phyloP scores from a whole-genome alignment of 2,888 invertebrate genomes.

The Andrena hattorfiana region DNA sequence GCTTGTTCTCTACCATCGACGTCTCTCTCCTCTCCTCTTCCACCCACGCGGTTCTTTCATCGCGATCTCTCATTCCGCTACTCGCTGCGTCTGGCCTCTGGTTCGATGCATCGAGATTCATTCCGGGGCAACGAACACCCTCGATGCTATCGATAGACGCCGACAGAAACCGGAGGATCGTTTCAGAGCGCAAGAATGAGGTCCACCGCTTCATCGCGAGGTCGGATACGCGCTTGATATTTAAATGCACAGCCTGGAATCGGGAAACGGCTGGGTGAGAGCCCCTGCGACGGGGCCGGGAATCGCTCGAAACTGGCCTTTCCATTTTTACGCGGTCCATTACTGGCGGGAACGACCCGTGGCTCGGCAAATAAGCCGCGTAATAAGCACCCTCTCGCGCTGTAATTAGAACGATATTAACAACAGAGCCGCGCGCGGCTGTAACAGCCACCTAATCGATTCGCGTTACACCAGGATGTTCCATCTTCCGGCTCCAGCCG shows the following conservation, averaged over 20 bases:
- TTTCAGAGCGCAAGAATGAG: neutral
- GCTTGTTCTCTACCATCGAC: slow-evolving; percentile 61
- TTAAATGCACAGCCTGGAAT: slow-evolving; percentile 74
- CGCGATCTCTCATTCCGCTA: slow-evolving; percentile 11
- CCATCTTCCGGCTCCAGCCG: neutral
- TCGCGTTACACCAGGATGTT: slow-evolving; percentile 16
- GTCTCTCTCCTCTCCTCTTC: slow-evolving; percentile 44
- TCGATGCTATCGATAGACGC: slow-evolving; percentile 41
- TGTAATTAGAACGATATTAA: slow-evolving; percentile 34
- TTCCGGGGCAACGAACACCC: slow-evolving; percentile 30
- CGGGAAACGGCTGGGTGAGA: slow-evolving; percentile 67
- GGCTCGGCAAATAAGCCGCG: slow-evolving; percentile 30
- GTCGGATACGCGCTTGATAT: slow-evolving; percentile 55
- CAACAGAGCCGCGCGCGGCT: slow-evolving; percentile 10
- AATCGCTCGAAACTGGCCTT: slow-evolving; percentile 6
- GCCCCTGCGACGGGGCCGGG: neutral
- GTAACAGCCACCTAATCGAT: slow-evolving; percentile 32
- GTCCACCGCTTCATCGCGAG: slow-evolving; percentile 48
- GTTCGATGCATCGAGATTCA: slow-evolving; percentile 19
- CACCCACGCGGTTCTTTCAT: slow-evolving; percentile 40
- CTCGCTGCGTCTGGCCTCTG: neutral
- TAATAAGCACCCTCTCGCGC: slow-evolving; percentile 30
- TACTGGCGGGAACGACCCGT: slow-evolving; percentile 16
- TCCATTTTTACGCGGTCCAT: slow-evolving; percentile 35
- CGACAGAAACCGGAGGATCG: slow-evolving; percentile 18